A percentile compares a stretch with the other conserved stretches of the same genome.
Evolutionary conservation across 1,140 invertebrate genomes (phyloP).

Genomic region (Amyelois transitella): DNA sequence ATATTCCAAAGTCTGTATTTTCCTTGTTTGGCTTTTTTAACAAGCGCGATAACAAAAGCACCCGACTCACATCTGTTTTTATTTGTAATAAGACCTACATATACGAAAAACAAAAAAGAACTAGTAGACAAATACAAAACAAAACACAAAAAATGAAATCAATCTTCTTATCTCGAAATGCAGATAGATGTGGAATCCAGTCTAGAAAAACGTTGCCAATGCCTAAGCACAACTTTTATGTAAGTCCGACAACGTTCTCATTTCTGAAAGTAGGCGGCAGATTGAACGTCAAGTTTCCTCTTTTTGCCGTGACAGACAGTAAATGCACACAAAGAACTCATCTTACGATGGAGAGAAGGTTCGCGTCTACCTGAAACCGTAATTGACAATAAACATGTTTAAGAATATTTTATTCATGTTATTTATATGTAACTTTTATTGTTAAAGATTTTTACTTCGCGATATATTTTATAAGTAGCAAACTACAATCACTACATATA

Average conservation of each 20-base stretch:
- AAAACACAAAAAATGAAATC: too few species aligned
- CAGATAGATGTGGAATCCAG: slow-evolving; percentile 15
- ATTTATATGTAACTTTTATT: background rate
- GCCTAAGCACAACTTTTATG: slow-evolving; percentile 24
- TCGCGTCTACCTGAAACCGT: slow-evolving; percentile 27
- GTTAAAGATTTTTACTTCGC: too few species aligned
- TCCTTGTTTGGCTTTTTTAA: too few species aligned
- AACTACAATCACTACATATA: too few species aligned
- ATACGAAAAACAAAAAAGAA: too few species aligned
- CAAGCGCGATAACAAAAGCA: too few species aligned
- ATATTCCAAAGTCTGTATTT: too few species aligned
- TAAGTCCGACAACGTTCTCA: slow-evolving; percentile 31
- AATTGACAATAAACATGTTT: slow-evolving; percentile 28
- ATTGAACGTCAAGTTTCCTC: slow-evolving; percentile 47
- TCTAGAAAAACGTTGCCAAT: slow-evolving; percentile 18
- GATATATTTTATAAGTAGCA: too few species aligned
- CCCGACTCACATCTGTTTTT: too few species aligned
- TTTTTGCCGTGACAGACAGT: slow-evolving; percentile 42
- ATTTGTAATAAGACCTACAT: too few species aligned
- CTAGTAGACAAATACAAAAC: too few species aligned
- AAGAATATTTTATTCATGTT: background rate
- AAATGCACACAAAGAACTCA: slow-evolving; percentile 35
- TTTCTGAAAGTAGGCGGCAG: slow-evolving; percentile 49
- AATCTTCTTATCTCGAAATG: too few species aligned
- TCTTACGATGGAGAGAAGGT: slow-evolving; percentile 33